A percentile compares a stretch with the other conserved stretches of the same genome.
Conservation (phyloP, 2,888 invertebrate genomes). For the Stenurella melanura region DNA sequence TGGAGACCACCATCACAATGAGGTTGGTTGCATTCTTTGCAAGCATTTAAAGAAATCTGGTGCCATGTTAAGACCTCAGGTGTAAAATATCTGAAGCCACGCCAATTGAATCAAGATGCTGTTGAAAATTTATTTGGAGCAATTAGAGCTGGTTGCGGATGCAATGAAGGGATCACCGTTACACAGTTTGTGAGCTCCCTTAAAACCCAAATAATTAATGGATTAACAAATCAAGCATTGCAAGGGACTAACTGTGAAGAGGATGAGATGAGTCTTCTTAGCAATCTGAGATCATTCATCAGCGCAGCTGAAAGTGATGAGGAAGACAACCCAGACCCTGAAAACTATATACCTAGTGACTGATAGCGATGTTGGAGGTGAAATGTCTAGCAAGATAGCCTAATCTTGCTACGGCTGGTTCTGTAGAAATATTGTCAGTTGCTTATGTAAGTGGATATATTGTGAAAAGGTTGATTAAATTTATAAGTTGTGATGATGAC, state of each 20-base stretch:
- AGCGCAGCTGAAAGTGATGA: background rate
- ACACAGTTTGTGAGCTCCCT: background rate
- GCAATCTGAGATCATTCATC: background rate
- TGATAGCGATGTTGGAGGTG: no score
- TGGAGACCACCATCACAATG: conserved; percentile 1
- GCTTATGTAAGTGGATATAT: no score
- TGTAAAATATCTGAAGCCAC: background rate
- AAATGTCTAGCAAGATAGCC: no score
- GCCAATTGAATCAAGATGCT: conserved; percentile 5
- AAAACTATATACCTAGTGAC: no score
- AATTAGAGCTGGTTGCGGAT: conserved; percentile 48
- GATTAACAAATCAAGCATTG: background rate
- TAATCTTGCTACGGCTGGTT: no score
- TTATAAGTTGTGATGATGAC: no score
- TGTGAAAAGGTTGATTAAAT: no score
- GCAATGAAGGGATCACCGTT: conserved; percentile 19
- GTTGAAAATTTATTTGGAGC: conserved; percentile 46
- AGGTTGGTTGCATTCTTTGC: conserved; percentile 3
- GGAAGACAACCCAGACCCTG: background rate
- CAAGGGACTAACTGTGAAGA: conserved; percentile 5
- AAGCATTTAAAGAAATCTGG: background rate
- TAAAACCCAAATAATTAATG: conserved; percentile 7
- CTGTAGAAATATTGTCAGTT: no score
- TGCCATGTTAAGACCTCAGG: background rate
- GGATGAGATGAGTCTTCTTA: background rate